Base-by-base conservation (phyloP, 2,113 vertebrate species). In the Perca fluviatilis region DNA sequence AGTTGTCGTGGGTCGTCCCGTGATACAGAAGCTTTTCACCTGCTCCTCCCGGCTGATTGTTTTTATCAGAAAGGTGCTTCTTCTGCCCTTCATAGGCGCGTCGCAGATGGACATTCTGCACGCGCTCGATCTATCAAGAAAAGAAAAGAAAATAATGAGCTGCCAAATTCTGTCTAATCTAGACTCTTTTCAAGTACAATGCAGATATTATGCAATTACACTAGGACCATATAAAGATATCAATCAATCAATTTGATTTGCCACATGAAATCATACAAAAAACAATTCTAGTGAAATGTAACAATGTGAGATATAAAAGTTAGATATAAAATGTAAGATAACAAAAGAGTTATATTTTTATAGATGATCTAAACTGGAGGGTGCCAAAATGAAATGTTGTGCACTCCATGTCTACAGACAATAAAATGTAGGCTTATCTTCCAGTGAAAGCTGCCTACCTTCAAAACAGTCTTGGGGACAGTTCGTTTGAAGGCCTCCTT, bases 51-150 rank as follows among this genome's bases (percentile, higher is more conserved):
- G 11, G 14, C 1, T 0, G 0, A 25, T 3, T 10, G 5, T 90
- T 92, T 75, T 90, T 84, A 2, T 86, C 69, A 40, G 61, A 74
- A 16, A 92, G 66, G 0, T 81, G 64, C 3, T 84, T 83, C 62
- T 68, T 86, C 70, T 73, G 83, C 1, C 23, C 85, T 36, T 91
- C 81, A 0, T 90, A 94, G 40, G 63, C 66, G 0, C 54, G 77
- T 5, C 91, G 85, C 25, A 92, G 78, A 62, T 90, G 80, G 10
- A 86, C 0, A 12, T 89, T 92, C 63, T 94, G 93, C 58, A 92
- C 13, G 16, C 91, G 89, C 15, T 90, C 79, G 6, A 94, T 90
- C 93, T 93, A 2, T 49, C 10, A 23, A 18, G 12, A 14, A 15
- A 30, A 13, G 40, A 27, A 71, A 40, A 4, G 11, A 58, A 13